phyloP scores from a whole-genome alignment of 2,797 vertebrate genomes.

The Pangasius mekongensis region DNA sequence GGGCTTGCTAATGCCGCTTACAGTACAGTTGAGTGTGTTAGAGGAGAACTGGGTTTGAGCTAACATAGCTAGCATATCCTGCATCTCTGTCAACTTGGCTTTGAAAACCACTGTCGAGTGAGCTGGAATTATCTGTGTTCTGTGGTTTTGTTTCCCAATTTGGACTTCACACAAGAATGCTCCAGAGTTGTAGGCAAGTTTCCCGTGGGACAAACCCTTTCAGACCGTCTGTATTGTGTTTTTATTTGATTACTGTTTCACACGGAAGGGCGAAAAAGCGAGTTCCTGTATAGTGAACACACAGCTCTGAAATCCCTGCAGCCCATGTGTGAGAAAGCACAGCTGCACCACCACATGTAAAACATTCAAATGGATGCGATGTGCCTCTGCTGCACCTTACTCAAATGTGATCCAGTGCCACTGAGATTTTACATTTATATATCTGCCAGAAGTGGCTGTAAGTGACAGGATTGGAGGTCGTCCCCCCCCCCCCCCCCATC shows the following conservation, averaged over 20 bases:
- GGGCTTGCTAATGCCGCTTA: background rate
- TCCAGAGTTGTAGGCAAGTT: conserved; percentile 41
- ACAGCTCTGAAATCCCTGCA: conserved; percentile 1
- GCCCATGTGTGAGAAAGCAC: background rate
- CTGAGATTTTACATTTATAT: background rate
- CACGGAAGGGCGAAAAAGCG: conserved; percentile 34
- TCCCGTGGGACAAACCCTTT: conserved; percentile 36
- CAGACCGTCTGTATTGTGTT: conserved; percentile 42
- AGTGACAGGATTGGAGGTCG: too few species aligned
- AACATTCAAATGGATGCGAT: conserved; percentile 21
- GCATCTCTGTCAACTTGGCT: background rate
- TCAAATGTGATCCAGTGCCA: background rate
- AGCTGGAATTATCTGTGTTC: conserved; percentile 40
- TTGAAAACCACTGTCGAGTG: conserved; percentile 8
- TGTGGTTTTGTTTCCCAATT: conserved; percentile 30
- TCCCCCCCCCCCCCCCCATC: too few species aligned
- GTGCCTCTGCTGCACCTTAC: background rate
- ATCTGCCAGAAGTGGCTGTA: background rate
- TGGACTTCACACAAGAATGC: conserved; percentile 40
- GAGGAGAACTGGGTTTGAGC: background rate
- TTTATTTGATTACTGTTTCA: conserved; percentile 36
- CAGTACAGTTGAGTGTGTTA: background rate
- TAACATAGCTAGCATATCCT: background rate
- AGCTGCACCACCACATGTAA: conserved; percentile 35
- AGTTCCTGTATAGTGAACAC: conserved; percentile 26